phyloP scores from a whole-genome alignment of 2,888 invertebrate genomes.

The Entomobrya multifasciata region DNA sequence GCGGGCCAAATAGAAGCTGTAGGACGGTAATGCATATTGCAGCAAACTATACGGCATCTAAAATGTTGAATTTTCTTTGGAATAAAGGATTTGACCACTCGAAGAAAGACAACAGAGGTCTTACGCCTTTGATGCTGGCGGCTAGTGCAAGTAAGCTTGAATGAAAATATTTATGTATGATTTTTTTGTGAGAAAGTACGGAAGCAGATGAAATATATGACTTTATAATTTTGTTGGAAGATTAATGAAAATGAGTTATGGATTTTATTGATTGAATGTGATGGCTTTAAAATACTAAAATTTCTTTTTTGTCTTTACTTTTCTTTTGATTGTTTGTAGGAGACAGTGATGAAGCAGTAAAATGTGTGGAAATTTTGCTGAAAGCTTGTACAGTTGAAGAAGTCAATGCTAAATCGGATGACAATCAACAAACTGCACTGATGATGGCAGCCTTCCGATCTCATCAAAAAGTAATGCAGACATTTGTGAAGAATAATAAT shows the following conservation, averaged over 20 bases:
- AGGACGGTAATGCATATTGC: conserved; percentile 73
- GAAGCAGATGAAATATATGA: too few relatives aligned
- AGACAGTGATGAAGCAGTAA: conserved; percentile 68
- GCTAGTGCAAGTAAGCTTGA: conserved; percentile 62
- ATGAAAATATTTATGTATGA: neutral
- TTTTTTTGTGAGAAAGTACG: neutral
- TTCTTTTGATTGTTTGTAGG: conserved; percentile 50
- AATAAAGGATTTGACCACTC: conserved; percentile 71
- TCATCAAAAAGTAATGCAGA: conserved; percentile 70
- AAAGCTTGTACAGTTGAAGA: conserved; percentile 62
- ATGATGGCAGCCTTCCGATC: conserved; percentile 73
- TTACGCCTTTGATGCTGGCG: conserved; percentile 66
- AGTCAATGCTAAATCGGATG: conserved; percentile 70
- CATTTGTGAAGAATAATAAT: conserved; percentile 60
- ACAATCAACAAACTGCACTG: conserved; percentile 70
- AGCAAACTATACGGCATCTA: conserved; percentile 56
- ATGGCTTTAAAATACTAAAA: neutral
- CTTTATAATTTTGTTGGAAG: too few relatives aligned
- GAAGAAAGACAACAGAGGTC: conserved; percentile 61
- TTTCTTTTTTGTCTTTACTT: neutral
- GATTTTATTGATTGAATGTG: neutral
- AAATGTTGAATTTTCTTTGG: conserved; percentile 64
- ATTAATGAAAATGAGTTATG: neutral
- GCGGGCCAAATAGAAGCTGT: conserved; percentile 57
- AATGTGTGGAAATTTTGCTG: conserved; percentile 62